Evolutionary conservation across 2,888 invertebrate species (phyloP).

Genomic region (Ptilodon capucinus): DNA sequence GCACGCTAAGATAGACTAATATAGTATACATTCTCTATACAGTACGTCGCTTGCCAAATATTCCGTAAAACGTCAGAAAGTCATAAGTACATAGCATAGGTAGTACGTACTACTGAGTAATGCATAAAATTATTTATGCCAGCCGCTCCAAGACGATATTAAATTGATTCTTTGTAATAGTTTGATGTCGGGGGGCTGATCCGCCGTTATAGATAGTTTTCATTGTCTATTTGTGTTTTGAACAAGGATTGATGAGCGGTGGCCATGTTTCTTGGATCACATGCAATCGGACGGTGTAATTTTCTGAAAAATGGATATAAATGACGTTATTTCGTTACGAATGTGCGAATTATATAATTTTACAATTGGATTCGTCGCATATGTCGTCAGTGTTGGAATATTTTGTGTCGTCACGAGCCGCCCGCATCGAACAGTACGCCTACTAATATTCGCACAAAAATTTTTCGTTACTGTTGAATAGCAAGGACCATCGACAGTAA

Average conservation of each 20-base stretch:
- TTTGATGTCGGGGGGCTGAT: conserved; percentile 50
- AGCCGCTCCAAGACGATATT: conserved; percentile 67
- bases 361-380: conserved; percentile 48
- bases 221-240: conserved; percentile 77
- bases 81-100: conserved; percentile 77
- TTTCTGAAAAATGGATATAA: conserved; percentile 59
- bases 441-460: conserved; percentile 77
- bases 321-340: conserved; percentile 59
- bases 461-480: conserved; percentile 73
- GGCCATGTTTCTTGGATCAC: conserved; percentile 81
- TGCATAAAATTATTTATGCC: conserved; percentile 78
- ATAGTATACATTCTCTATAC: conserved; percentile 67
- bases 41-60: conserved; percentile 81
- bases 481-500: conserved; percentile 79
- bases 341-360: conserved; percentile 73
- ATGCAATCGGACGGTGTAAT: conserved; percentile 71
- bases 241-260: conserved; percentile 65
- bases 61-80: conserved; percentile 83
- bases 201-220: conserved; percentile 59
- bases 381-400: conserved; percentile 52
- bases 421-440: conserved; percentile 50
- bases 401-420: conserved; percentile 54
- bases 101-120: conserved; percentile 74
- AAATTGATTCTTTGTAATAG: conserved; percentile 70
- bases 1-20: conserved; percentile 63